Base-by-base conservation (phyloP, 2,113 vertebrate species). In the Oncorhynchus kisutch region DNA sequence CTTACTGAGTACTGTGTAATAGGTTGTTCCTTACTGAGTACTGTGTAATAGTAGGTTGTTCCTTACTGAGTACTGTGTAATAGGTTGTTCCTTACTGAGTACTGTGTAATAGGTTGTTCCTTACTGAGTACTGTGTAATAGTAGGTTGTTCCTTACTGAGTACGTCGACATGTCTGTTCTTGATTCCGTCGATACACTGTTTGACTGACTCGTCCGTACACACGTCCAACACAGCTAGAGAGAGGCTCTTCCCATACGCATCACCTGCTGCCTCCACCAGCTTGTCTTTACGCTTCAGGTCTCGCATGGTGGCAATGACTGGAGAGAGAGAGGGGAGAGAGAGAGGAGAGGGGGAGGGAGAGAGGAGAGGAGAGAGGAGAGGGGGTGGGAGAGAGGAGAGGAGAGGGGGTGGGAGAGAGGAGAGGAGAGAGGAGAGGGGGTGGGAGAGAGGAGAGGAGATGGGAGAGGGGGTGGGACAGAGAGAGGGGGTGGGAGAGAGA, bases 301-400 rank as follows among this genome's bases (percentile, higher is more conserved):
- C 95, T 20, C 96, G 90, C 95, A 97, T 96, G 22, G 96, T 98
- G 78, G 95, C 96, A 11, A 96, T 91, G 68, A 98, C 96, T 97
- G 85, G 2, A 74, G 70, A 62, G 59, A 9, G 59, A 57, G 16
- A 5, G 3, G 4, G 5, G 18, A 81, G 54, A 0, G 13, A 25
- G 76, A 25, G 57, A 71, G 6, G 16, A 24, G 57, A 2, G 22
- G 12, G 39, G 54, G n/a, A 62, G 27, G 54, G 1, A 5, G 3
- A 16, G 64, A 3, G 59, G 18, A 29, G n/a, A 20, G 27, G 39
- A 0, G 70, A 5, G 3, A 12, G 59, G 69, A 13, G 45, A 51
- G 12, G 12, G 49, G 48, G 27, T 3, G 8, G 62, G 54, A 34
- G 25, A 72, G 13, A 31, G 34, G 22, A 22, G 27, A 31, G 34